These are phyloP conservation scores for Caretta caretta DNA, from an alignment of 2,113 vertebrate genomes.

Conservation along the genomic window DNA sequence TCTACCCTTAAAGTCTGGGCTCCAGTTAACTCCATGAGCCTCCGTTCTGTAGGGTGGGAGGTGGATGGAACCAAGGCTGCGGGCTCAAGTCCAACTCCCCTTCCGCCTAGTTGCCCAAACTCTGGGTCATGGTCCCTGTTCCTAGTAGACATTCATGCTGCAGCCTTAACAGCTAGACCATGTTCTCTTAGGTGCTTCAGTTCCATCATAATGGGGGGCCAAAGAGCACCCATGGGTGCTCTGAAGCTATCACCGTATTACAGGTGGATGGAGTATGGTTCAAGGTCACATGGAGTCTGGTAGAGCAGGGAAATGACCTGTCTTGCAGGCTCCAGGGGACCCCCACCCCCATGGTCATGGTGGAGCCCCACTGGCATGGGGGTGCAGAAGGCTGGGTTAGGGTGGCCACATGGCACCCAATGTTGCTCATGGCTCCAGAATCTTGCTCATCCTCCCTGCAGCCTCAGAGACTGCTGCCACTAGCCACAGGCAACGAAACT, in stretches of 20 bases:
- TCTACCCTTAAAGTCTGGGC: too few species aligned
- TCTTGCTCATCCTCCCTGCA: too few species aligned
- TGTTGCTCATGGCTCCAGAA: background rate
- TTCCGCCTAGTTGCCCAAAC: background rate
- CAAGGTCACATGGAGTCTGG: background rate
- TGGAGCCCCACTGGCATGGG: background rate
- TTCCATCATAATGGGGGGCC: background rate
- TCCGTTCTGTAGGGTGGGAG: rapidly evolving
- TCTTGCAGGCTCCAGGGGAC: background rate
- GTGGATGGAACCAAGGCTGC: background rate
- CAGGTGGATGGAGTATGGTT: background rate
- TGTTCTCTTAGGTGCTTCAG: background rate
- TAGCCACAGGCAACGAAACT: too few species aligned
- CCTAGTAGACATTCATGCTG: too few species aligned
- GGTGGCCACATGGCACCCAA: background rate
- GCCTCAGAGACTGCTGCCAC: too few species aligned
- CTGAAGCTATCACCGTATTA: background rate
- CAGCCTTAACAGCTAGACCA: too few species aligned
- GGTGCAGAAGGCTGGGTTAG: too few species aligned
- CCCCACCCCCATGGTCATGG: background rate
- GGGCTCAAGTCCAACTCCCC: background rate
- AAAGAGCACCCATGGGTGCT: background rate
- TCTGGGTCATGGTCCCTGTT: background rate
- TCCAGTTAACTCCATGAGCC: too few species aligned
- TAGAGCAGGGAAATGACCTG: background rate